Base-by-base conservation (phyloP, 2,113 vertebrate genomes). In the Ariopsis seemanni region DNA sequence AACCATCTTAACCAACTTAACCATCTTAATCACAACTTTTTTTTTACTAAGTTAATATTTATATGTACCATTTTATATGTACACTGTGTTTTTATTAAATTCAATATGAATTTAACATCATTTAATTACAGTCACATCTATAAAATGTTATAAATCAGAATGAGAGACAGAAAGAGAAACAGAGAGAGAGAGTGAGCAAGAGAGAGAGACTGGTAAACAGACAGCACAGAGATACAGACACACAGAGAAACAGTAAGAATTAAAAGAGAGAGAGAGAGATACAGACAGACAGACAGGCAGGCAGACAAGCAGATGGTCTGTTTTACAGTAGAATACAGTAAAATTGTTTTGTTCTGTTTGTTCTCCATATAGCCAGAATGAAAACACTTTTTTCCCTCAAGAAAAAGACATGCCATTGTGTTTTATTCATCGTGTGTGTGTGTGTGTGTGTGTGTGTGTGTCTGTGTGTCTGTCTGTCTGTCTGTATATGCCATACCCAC, bases 341-440 rank as follows among this genome's bases (percentile, higher is more conserved):
- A 8, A 74, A 48, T 48, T 7, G n/a, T 30, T 74, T 58, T 60
- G 57, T 77, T 75, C 57, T 27, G 42, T 52, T 77, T 63, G 42
- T 85, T n/a, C 55, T 85, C 62, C 30, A 22, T 17, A 34, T 7
- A 22, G 30, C 7, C 58, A 77, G 58, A 22, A 62, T 63, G 58
- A 48, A 85, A 72, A 25, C 52, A 14, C 4, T 83, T 20, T 69
- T 67, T 69, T 85, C 20, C 9, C 52, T 25, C 83, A 71, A 30
- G 52, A 72, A 58, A 84, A 71, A 20, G n/a, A 69, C 81, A 17
- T 84, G 48, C 50, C 4, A 50, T 63, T 69, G 22, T 65, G 27
- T 27, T 83, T 83, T 77, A 75, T n/a, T 69, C 50, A 69, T 78
- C 34, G 2, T 69, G 72, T 89, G 83, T 86, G 89, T 85, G 90